Conservation (phyloP, 2,797 vertebrate genomes). For the Xiphorhynchus erythropygius region DNA sequence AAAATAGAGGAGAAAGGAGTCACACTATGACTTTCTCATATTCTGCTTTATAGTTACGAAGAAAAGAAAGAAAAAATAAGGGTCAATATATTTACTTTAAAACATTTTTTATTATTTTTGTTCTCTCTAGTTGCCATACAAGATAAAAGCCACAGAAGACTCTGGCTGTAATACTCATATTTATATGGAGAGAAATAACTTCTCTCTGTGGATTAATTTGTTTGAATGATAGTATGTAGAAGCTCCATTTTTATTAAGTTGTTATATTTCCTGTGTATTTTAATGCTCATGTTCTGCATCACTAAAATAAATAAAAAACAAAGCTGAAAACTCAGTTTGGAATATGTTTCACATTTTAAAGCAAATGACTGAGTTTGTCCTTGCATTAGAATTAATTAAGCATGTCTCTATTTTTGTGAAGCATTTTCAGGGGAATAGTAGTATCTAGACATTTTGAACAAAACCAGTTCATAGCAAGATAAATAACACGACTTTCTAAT, state of each 20-base stretch:
- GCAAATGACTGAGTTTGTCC: slow-evolving; percentile 15
- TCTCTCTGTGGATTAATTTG: slow-evolving; percentile 20
- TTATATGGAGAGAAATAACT: not conserved
- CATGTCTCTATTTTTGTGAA: not conserved
- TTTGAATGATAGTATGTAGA: not conserved
- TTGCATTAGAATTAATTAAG: slow-evolving; percentile 49
- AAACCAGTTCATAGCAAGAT: slow-evolving; percentile 44
- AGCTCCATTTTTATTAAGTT: not conserved
- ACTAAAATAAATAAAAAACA: not conserved
- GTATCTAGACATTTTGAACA: slow-evolving; percentile 11
- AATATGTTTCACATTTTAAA: slow-evolving; percentile 30
- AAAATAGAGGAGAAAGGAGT: not conserved
- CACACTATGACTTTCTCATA: not conserved
- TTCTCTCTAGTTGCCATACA: not conserved
- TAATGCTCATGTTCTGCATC: not conserved
- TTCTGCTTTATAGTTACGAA: not conserved
- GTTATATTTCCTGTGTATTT: not conserved
- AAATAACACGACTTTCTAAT: slow-evolving; percentile 33
- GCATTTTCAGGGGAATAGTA: slow-evolving; percentile 11
- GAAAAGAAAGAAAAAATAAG: not conserved
- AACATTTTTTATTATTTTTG: not conserved
- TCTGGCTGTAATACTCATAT: not conserved
- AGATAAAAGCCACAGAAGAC: not conserved
- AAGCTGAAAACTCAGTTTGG: not conserved
- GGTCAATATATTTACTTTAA: not conserved